These are phyloP conservation scores for Coracopsis vasa DNA, from an alignment of 2,113 vertebrate genomes.

Conservation along the genomic window DNA sequence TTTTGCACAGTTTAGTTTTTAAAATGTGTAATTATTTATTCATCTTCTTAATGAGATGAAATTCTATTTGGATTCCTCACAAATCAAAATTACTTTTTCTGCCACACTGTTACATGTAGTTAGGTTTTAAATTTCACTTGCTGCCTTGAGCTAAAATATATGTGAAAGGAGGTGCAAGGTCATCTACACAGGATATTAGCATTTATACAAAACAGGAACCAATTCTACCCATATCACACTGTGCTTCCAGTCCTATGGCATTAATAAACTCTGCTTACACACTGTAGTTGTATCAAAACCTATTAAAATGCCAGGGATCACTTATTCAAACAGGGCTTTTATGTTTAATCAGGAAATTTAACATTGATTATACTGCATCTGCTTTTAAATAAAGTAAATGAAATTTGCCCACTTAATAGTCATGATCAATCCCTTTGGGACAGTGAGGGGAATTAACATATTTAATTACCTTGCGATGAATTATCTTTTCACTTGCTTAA, in stretches of 20 bases:
- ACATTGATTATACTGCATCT: neutral
- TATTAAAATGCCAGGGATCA: constrained; percentile 23
- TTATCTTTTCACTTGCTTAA: neutral
- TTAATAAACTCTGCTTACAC: neutral
- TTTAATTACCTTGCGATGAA: neutral
- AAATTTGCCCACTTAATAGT: constrained; percentile 42
- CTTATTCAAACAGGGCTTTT: constrained; percentile 10
- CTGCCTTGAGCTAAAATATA: neutral
- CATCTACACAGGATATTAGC: neutral
- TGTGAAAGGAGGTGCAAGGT: constrained; percentile 38
- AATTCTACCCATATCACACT: neutral
- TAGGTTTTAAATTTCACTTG: constrained; percentile 10
- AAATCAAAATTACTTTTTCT: neutral
- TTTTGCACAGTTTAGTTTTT: constrained; percentile 39
- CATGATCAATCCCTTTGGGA: constrained; percentile 14
- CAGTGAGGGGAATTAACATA: neutral
- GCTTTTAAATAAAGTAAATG: constrained; percentile 10
- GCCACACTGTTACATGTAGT: neutral
- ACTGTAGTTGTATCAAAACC: neutral
- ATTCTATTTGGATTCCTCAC: neutral
- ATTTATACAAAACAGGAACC: neutral
- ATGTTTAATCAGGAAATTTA: constrained; percentile 28
- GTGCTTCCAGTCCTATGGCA: neutral
- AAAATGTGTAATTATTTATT: neutral
- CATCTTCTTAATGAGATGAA: constrained; percentile 3